phyloP scores from a whole-genome alignment of 1,140 invertebrate species.

The Penaeus japonicus region DNA sequence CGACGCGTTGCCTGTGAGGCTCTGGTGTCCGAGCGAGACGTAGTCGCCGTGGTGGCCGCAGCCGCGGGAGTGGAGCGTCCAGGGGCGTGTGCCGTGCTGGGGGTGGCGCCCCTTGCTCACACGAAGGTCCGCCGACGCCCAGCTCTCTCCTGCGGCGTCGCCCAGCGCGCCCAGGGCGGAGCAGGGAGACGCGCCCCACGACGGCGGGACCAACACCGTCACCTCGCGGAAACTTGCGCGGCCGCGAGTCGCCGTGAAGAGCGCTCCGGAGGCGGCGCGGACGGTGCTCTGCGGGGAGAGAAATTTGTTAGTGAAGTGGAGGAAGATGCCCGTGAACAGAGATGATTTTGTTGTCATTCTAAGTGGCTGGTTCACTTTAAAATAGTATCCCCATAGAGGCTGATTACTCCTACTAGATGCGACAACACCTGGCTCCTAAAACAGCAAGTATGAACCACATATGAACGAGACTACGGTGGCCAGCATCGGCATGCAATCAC shows the following conservation, averaged over 20 bases:
- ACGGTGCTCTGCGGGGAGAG: slow-evolving; percentile 41
- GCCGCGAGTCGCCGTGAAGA: slow-evolving; percentile 54
- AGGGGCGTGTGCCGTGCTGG: slow-evolving; percentile 61
- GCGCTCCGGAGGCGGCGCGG: slow-evolving; percentile 44
- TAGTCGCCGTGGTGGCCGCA: slow-evolving; percentile 62
- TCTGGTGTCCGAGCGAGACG: slow-evolving; percentile 61
- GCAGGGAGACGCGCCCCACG: slow-evolving; percentile 47
- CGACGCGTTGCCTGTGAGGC: slow-evolving; percentile 59
- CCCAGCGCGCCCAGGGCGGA: slow-evolving; percentile 9
- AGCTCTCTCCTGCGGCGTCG: slow-evolving; percentile 43
- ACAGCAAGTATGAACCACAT: too few species aligned
- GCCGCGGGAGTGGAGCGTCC: slow-evolving; percentile 62
- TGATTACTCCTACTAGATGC: too few species aligned
- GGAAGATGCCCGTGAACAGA: too few species aligned
- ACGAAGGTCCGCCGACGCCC: slow-evolving; percentile 64
- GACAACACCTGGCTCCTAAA: too few species aligned
- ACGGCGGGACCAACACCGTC: slow-evolving; percentile 53
- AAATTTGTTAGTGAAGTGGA: too few species aligned
- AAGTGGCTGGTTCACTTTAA: too few species aligned
- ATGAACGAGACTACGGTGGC: too few species aligned
- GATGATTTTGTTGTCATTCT: too few species aligned
- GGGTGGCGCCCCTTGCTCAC: slow-evolving; percentile 51
- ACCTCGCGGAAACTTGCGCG: slow-evolving; percentile 57
- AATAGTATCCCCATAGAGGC: too few species aligned
- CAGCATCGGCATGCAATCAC: too few species aligned